phyloP scores from a whole-genome alignment of 2,113 vertebrate species.

The Campylomormyrus tamandua region DNA sequence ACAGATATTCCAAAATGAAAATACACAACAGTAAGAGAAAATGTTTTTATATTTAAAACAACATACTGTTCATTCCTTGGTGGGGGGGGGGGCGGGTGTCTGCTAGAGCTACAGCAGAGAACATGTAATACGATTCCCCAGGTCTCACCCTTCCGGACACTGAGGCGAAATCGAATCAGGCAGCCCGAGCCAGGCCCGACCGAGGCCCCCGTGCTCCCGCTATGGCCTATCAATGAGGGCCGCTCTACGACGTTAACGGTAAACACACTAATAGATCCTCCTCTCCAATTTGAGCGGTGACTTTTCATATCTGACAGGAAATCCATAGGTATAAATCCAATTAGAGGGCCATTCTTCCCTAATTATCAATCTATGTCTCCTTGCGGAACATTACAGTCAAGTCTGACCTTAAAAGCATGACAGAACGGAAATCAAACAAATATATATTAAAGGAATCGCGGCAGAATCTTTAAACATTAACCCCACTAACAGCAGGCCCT shows the following conservation, averaged over 20 bases:
- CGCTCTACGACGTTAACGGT: constrained; percentile 62
- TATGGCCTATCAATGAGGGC: constrained; percentile 55
- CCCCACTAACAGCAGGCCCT: constrained; percentile 15
- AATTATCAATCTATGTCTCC: constrained; percentile 98
- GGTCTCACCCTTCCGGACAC: constrained; percentile 26
- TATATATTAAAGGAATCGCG: constrained; percentile 53
- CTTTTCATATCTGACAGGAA: constrained; percentile 96
- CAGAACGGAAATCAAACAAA: constrained; percentile 64
- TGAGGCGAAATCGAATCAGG: constrained; percentile 47
- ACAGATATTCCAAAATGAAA: not conserved
- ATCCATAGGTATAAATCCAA: constrained; percentile 98
- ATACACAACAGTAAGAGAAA: not conserved
- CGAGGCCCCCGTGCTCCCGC: constrained; percentile 23
- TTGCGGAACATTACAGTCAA: constrained; percentile 82
- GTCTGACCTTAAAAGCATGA: constrained; percentile 79
- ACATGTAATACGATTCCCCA: constrained; percentile 39
- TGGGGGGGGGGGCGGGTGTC: not conserved
- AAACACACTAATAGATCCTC: constrained; percentile 83
- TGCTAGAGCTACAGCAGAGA: not conserved
- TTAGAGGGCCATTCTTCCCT: constrained; percentile 81
- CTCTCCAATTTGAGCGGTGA: constrained; percentile 85
- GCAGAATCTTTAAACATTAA: constrained; percentile 51
- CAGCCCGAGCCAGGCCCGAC: constrained; percentile 14
- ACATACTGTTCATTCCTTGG: not conserved
- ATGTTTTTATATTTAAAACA: not conserved